Base-by-base conservation (phyloP, 2,888 invertebrate species). In the Apodemia mormo region DNA sequence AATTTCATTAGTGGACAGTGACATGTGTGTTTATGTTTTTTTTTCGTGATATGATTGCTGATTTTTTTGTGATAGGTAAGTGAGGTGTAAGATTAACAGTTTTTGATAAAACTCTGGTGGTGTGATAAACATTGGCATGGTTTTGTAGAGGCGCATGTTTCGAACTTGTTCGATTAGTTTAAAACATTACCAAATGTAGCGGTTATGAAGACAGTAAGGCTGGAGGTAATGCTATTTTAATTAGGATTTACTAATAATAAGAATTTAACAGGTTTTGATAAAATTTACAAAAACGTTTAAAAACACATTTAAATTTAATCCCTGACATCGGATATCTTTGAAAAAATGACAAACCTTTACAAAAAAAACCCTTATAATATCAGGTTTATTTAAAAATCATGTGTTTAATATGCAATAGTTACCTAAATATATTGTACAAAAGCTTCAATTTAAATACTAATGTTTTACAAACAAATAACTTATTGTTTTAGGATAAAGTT, bases 71-170 rank as follows among this genome's bases (percentile, higher is more conserved):
- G 80, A 83, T 90, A 83, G 92, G 92, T 92, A 92, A 92, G 92
- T 92, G 88, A 76, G 83, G 90, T 87, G 90, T 85, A 82, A 85
- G 76, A 79, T 82, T 84, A 85, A 87, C 89, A 82, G 83, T 82
- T 82, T 71, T 79, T 72, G 70, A 61, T 77, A 76, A 80, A 81
- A 83, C 81, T 86, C 81, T 87, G 89, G 90, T 90, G 92, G 91
- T 91, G 90, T 91, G 90, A 68, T 75, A 76, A 80, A 77, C 76
- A 82, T 82, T 86, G 85, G 92, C 92, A 92, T 92, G 92, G 77
- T 75, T 76, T 65, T 72, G 73, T 76, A 77, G 77, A 82, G 81
- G 81, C 86, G 92, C 92, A 92, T 92, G 92, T 82, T 43, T 65
- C 65, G 65, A 52, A 69, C 68, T n/a, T 43, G 73, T 76, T 87